Evolutionary conservation across 2,797 vertebrate species (phyloP), one percentile per base, ranked within the genome.

Genomic region (Epinephelus malabaricus): DNA sequence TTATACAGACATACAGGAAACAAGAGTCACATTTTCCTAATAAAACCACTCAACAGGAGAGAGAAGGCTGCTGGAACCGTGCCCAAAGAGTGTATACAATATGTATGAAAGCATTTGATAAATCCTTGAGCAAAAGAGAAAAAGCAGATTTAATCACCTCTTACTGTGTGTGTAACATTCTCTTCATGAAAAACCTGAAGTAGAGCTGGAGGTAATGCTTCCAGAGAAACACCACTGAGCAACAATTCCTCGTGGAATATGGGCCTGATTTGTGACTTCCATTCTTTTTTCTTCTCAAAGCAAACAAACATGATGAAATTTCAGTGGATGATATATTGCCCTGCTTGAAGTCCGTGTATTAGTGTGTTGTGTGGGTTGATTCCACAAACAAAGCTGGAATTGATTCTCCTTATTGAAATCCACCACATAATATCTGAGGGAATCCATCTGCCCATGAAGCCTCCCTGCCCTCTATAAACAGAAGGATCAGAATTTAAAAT

Each of bases 251-350:
- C 11, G 0, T 34, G 79, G 85, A 81, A 78, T 72, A 73, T 14
- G 19, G 55, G 9, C 34, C 66, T 25, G 61, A 69, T 73, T 76
- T 77, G 81, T 77, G 43, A 78, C 69, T 84, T 82, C 66, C 45
- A 71, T 60, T 78, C 75, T 59, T 53, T 82, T 67, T 45, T 50
- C 63, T 58, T 54, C 61, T 78, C 17, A 83, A 69, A 77, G 81
- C 84, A 90, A 92, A 90, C 86, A 91, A 85, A 91, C 64, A 71
- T 86, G 83, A 92, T 91, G 89, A 91, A 76, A 90, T 88, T 88
- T 84, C 73, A 9, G 67, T 6, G n/a, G 79, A 73, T 82, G 87
- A 90, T 92, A 89, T 90, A 90, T 89, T 85, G 78, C 84, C 69
- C 67, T 1, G 53, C 69, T 67, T 84, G 79, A 82, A 67, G 73